Percentiles rank a stretch among this genome's conserved stretches.
phyloP scores from a whole-genome alignment of 2,113 vertebrate species.

The Butorides virescens region DNA sequence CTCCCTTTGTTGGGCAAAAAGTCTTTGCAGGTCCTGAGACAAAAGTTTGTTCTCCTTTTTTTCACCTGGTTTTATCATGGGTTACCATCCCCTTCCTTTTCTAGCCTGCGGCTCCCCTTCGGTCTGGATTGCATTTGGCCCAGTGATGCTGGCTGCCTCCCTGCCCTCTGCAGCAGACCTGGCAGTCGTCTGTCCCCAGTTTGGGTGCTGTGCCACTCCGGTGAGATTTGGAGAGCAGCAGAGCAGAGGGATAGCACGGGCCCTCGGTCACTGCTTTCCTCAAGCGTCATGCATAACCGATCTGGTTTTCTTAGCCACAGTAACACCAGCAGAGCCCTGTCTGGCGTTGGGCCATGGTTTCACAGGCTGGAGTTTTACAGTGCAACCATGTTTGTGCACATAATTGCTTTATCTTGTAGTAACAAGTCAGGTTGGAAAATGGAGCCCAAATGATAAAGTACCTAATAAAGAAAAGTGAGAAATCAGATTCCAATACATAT shows the following conservation, averaged over 20 bases:
- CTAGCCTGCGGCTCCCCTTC: neutral
- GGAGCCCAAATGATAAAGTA: neutral
- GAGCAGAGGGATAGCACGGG: neutral
- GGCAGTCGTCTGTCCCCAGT: accelerated
- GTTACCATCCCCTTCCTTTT: neutral
- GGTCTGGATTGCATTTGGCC: neutral
- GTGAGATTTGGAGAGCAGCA: neutral
- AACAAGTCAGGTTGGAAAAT: neutral
- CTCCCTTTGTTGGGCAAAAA: neutral
- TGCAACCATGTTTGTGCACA: neutral
- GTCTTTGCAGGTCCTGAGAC: neutral
- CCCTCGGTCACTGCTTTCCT: neutral
- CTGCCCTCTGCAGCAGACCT: neutral
- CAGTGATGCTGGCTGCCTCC: accelerated
- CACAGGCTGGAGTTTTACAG: neutral
- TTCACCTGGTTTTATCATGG: neutral
- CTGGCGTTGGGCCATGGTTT: neutral
- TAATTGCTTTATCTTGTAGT: constrained; percentile 11
- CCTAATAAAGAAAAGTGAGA: neutral
- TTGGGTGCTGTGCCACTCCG: neutral
- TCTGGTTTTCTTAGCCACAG: neutral
- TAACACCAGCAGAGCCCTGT: neutral
- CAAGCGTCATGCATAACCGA: neutral
- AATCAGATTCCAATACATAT: neutral
- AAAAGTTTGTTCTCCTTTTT: neutral